phyloP scores from a whole-genome alignment of 1,140 invertebrate species.

The Pectinophora gossypiella region DNA sequence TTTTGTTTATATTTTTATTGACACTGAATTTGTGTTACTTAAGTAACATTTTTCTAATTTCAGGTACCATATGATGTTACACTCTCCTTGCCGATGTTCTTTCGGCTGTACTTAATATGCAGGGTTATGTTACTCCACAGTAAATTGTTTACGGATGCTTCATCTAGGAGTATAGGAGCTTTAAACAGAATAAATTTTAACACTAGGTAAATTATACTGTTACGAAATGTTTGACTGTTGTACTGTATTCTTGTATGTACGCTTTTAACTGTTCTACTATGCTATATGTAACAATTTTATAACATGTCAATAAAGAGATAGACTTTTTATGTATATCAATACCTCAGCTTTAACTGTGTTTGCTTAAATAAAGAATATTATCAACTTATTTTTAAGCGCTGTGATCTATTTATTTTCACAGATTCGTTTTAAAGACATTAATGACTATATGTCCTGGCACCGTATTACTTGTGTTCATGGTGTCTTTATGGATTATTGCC shows the following conservation, averaged over 20 bases:
- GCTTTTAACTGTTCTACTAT: background rate
- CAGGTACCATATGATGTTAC: constrained; percentile 96
- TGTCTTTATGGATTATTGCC: constrained; percentile 99
- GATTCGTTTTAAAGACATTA: constrained; percentile 98
- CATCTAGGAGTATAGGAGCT: constrained; percentile 94
- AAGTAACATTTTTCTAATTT: constrained; percentile 26
- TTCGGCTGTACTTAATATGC: constrained; percentile 98
- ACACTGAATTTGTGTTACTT: too few species aligned
- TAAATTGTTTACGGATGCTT: constrained; percentile 99
- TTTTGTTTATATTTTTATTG: too few species aligned
- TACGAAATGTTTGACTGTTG: too few species aligned
- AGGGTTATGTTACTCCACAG: constrained; percentile 99
- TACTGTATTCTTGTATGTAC: too few species aligned
- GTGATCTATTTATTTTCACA: too few species aligned
- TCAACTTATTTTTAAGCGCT: too few species aligned
- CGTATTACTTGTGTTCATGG: constrained; percentile 98
- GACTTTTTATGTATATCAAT: too few species aligned
- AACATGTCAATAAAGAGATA: too few species aligned
- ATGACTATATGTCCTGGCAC: constrained; percentile 99
- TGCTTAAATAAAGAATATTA: too few species aligned
- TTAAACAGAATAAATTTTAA: constrained; percentile 99
- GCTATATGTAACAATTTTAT: background rate
- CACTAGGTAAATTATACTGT: constrained; percentile 86
- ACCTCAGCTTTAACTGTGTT: too few species aligned
- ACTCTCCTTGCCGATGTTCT: constrained; percentile 99